Base-by-base conservation (phyloP, 1,140 invertebrate species). In the Colletes latitarsis region DNA sequence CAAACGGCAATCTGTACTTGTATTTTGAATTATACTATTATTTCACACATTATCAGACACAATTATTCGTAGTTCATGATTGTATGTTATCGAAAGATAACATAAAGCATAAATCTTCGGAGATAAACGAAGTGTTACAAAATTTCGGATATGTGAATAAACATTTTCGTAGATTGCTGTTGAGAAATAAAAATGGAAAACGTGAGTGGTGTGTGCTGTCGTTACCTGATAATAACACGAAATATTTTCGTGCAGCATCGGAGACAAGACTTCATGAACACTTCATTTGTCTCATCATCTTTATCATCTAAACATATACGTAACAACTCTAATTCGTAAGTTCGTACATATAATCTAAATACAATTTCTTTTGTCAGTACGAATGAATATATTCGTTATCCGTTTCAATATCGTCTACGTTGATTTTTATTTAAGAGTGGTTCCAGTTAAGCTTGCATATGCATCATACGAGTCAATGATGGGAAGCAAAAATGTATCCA, bases 381-480 rank as follows among this genome's bases (percentile, higher is more conserved):
- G n/a, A n/a, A n/a, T n/a, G n/a, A n/a, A 14, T 46, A 21, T 15
- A 6, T 46, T 52, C 17, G 12, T 63, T 53, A 19, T 6, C 21
- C 55, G 4, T 39, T n/a, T 39, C 3, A 43, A 21, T 63, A 52
- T 57, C 63, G 55, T 66, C 19, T 60, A 10, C 14, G 46, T 64
- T 0, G 12, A 46, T 75, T 68, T 12, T 17, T 39, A 21, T 64
- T 82, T 39, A 72, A 89, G 88, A 6, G 43, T 63, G 10, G 41
- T 60, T 53, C 93, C 94, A 12, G 92, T 96, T 4, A 94, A 95
- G 86, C 91, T 96, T 74, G 93, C 95, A 0, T 95, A 95, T 86
- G 94, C 94, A 68, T 93, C 94, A 3, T 95, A 95, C 62, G 94
- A 95, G 86, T 91, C 92, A 1, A 91, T 92, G 21, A 89, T 88